phyloP scores from a whole-genome alignment of 2,888 invertebrate genomes.

The Lordiphosa fenestrarum region DNA sequence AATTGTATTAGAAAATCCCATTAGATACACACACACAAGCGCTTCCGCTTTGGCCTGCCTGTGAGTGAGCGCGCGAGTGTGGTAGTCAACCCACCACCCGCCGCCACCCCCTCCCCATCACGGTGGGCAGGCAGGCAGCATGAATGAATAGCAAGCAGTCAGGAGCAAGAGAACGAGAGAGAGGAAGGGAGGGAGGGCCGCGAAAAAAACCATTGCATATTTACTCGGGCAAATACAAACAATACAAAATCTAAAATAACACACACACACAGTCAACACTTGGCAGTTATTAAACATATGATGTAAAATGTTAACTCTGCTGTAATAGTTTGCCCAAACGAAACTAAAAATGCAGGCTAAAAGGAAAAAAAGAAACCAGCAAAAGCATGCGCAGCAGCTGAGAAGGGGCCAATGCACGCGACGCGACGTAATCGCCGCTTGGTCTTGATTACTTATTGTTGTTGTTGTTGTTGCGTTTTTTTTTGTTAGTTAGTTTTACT shows the following conservation, averaged over 20 bases:
- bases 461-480: constrained; percentile 18
- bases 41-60: constrained; percentile 60
- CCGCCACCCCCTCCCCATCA: constrained; percentile 39
- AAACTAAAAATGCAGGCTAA: constrained; percentile 39
- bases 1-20: constrained; percentile 73
- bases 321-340: constrained; percentile 57
- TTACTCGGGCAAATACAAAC: constrained; percentile 71
- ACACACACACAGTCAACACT: constrained; percentile 2
- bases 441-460: constrained; percentile 64
- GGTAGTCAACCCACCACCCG: constrained; percentile 39
- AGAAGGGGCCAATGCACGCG: constrained; percentile 63
- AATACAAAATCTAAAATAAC: constrained; percentile 23
- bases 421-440: constrained; percentile 64
- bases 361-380: constrained; percentile 10
- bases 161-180: constrained; percentile 2
- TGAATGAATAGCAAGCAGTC: constrained; percentile 54
- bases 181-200: constrained; percentile 13
- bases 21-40: constrained; percentile 59
- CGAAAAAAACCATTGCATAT: constrained; percentile 67
- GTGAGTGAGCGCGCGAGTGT: constrained; percentile 13
- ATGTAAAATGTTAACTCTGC: constrained; percentile 63
- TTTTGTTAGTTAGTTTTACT: constrained; percentile 26
- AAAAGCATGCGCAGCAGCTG: constrained; percentile 63
- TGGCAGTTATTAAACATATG: constrained; percentile 67
- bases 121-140: constrained; percentile 60